These are phyloP conservation scores for Mamestra brassicae DNA, from an alignment of 2,888 invertebrate genomes.

Conservation along the genomic window DNA sequence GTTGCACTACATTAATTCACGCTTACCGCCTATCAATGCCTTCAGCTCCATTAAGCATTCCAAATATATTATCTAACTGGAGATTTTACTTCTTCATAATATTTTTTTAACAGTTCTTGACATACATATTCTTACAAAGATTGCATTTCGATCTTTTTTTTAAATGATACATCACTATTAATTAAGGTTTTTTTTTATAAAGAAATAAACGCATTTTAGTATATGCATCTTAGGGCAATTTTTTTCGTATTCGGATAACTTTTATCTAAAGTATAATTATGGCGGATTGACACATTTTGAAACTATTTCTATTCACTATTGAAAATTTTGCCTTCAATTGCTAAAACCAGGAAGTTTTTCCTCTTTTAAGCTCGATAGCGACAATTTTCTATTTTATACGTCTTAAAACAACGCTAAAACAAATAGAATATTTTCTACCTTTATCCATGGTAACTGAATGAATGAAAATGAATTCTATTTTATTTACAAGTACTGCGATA, in stretches of 20 bases:
- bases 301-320: no score
- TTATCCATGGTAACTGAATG: background rate
- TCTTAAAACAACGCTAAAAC: background rate
- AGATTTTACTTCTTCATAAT: constrained; percentile 24
- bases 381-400: background rate
- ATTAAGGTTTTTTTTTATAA: no score
- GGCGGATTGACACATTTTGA: no score
- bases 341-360: no score
- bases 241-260: no score
- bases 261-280: no score
- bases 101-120: constrained; percentile 18
- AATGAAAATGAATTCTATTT: background rate
- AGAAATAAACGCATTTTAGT: no score
- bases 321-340: no score
- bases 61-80: constrained; percentile 45
- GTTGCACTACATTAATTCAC: constrained; percentile 58
- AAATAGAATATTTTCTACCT: background rate
- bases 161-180: no score
- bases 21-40: constrained; percentile 56
- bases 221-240: no score
- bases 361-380: no score
- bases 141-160: no score
- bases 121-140: background rate
- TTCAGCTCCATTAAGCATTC: constrained; percentile 57
- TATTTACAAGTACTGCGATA: background rate